Conservation (phyloP, 2,888 invertebrate genomes). For the Drosophila nr. perissopoda region DNA sequence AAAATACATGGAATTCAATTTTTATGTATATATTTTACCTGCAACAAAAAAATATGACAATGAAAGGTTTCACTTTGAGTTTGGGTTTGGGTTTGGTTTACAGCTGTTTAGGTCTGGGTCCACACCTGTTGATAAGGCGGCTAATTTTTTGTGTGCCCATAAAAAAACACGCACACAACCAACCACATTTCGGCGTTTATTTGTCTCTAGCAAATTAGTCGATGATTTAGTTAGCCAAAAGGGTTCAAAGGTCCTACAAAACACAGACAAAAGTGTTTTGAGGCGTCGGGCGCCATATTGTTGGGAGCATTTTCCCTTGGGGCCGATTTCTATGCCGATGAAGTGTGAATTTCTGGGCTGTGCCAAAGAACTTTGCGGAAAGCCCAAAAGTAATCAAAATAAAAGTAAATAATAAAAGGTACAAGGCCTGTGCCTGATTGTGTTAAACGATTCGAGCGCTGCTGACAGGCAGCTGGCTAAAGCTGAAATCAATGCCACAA, state of each 20-base stretch:
- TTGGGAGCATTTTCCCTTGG: slow-evolving; percentile 46
- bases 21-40: slow-evolving; percentile 67
- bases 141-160: slow-evolving; percentile 66
- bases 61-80: slow-evolving; percentile 31
- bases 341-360: slow-evolving; percentile 67
- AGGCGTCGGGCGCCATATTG: slow-evolving; percentile 17
- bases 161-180: slow-evolving; percentile 29
- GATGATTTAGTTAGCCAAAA: slow-evolving; percentile 60
- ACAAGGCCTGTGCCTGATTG: slow-evolving; percentile 49
- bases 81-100: slow-evolving; percentile 17
- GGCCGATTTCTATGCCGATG: slow-evolving; percentile 44
- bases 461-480: slow-evolving; percentile 46
- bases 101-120: slow-evolving; percentile 50
- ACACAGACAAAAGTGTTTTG: slow-evolving; percentile 14
- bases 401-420: slow-evolving; percentile 72
- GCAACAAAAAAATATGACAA: slow-evolving; percentile 58
- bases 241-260: slow-evolving; percentile 23
- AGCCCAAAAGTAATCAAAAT: slow-evolving; percentile 75
- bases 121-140: slow-evolving; percentile 73
- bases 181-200: slow-evolving; percentile 13
- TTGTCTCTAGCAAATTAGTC: slow-evolving; percentile 62
- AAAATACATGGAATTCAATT: slow-evolving; percentile 59
- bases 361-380: slow-evolving; percentile 50
- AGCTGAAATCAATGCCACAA: slow-evolving; percentile 76
- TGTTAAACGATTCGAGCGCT: slow-evolving; percentile 64